phyloP scores from a whole-genome alignment of 2,888 invertebrate species.

The Drosophila antonietae region DNA sequence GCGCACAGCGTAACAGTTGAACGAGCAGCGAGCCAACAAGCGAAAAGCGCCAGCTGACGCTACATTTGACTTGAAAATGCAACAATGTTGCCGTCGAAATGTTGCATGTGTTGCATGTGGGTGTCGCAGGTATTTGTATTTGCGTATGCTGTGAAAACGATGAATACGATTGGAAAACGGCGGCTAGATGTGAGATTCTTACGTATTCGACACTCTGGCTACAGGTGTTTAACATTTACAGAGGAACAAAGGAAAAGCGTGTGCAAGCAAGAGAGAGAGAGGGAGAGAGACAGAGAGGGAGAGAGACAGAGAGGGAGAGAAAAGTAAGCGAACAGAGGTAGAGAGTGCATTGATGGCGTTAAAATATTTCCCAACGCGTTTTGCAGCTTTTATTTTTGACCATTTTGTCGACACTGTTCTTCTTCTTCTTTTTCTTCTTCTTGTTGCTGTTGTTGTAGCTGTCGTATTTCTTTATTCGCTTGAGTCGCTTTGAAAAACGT shows the following conservation, averaged over 20 bases:
- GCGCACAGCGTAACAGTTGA: slow-evolving; percentile 42
- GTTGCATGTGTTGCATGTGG: slow-evolving; percentile 15
- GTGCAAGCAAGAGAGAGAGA: background rate
- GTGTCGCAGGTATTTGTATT: slow-evolving; percentile 26
- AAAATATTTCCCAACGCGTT: slow-evolving; percentile 67
- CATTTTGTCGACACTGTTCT: slow-evolving; percentile 36
- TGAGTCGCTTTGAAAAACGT: slow-evolving; percentile 40
- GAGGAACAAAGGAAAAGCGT: background rate
- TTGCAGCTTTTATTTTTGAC: slow-evolving; percentile 59
- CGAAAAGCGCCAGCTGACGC: slow-evolving; percentile 43
- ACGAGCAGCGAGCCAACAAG: slow-evolving; percentile 42
- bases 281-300: background rate
- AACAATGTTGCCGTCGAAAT: slow-evolving; percentile 43
- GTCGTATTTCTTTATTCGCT: slow-evolving; percentile 51
- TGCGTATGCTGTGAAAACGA: slow-evolving; percentile 20
- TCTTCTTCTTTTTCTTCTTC: background rate
- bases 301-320: too few species aligned
- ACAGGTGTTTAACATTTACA: slow-evolving; percentile 51
- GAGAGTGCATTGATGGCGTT: slow-evolving; percentile 56
- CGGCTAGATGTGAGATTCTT: slow-evolving; percentile 21
- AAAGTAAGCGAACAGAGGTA: background rate
- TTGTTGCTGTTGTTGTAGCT: slow-evolving; percentile 29
- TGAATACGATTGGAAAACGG: slow-evolving; percentile 30
- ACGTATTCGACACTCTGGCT: slow-evolving; percentile 27
- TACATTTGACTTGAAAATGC: slow-evolving; percentile 23